Evolutionary conservation across 2,888 invertebrate species (phyloP).

Genomic region (Drosophila suboccidentalis): DNA sequence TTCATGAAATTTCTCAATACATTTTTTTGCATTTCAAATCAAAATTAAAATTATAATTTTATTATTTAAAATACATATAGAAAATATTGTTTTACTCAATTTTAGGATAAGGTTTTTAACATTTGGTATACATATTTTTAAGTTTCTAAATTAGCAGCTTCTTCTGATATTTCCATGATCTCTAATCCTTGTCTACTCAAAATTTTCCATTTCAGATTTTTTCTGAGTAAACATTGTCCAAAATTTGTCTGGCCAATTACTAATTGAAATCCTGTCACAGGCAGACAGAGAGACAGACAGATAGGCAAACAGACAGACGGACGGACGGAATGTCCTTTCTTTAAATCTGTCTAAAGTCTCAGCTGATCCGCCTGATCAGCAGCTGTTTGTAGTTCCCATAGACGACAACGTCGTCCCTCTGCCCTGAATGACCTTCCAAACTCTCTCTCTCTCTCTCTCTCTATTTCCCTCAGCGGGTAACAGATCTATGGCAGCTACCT

Average conservation of each 20-base stretch:
- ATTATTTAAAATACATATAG: too few relatives aligned
- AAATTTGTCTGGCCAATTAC: neutral
- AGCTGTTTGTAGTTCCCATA: conserved; percentile 31
- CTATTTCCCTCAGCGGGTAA: conserved; percentile 34
- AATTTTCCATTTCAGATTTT: neutral
- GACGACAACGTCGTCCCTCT: conserved; percentile 6
- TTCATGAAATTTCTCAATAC: too few relatives aligned
- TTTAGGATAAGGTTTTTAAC: too few relatives aligned
- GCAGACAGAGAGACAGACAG: neutral
- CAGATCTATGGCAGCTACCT: conserved; percentile 46
- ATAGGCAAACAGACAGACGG: neutral
- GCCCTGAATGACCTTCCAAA: conserved; percentile 42
- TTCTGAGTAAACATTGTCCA: conserved; percentile 14
- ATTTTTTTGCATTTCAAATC: too few relatives aligned
- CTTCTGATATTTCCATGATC: neutral
- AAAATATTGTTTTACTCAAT: too few relatives aligned
- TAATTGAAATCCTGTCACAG: conserved; percentile 38
- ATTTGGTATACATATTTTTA: too few relatives aligned
- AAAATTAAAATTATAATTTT: too few relatives aligned
- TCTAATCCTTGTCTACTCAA: neutral
- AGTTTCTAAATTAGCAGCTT: neutral
- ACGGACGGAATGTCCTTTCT: conserved; percentile 20
- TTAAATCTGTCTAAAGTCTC: conserved; percentile 42
- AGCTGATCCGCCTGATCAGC: conserved; percentile 45
- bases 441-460: neutral